Evolutionary conservation across 2,113 vertebrate genomes (phyloP).

Genomic region (Rhipidura dahli): DNA sequence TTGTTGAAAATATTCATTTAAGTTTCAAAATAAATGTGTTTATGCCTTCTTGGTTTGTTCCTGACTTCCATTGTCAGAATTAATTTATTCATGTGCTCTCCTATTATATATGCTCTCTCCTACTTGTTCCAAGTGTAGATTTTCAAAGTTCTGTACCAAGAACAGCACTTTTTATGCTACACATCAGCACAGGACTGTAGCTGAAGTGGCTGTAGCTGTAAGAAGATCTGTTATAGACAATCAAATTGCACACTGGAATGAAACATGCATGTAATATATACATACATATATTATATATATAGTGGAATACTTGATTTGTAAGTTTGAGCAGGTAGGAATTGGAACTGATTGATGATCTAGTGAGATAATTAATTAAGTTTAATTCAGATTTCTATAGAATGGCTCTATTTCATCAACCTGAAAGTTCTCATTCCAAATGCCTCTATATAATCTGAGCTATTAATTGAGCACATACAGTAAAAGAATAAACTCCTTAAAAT

Average conservation of each 20-base stretch:
- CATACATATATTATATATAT: background rate
- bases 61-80: constrained; percentile 3
- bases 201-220: background rate
- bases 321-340: background rate
- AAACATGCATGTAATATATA: background rate
- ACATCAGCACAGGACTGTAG: background rate
- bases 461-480: background rate
- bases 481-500: background rate
- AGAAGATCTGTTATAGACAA: background rate
- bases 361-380: background rate
- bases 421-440: background rate
- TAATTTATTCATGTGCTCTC: background rate
- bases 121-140: background rate
- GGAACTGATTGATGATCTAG: background rate
- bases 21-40: constrained; percentile 43
- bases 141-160: background rate
- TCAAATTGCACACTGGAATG: background rate
- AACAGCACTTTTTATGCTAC: background rate
- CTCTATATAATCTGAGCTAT: background rate
- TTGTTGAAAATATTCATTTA: constrained; percentile 57
- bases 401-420: background rate
- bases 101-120: background rate
- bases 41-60: constrained; percentile 13
- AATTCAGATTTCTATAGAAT: background rate
- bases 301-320: background rate